Evolutionary conservation across 2,797 vertebrate genomes (phyloP), one percentile per base, ranked within the genome.

Genomic region (Chelmon rostratus): DNA sequence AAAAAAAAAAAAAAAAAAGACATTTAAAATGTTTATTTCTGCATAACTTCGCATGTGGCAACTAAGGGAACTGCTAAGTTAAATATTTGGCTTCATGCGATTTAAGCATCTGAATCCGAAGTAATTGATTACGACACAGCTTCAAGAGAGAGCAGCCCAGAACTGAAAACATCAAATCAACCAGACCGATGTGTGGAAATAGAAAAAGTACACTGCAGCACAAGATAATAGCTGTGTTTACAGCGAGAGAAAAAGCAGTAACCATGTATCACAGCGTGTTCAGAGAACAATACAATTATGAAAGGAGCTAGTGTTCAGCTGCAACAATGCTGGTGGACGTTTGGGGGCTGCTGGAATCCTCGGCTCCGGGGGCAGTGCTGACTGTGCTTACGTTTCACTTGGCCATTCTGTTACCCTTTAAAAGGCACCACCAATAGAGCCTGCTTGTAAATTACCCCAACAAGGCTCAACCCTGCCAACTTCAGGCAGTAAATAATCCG

Each of bases 381-480:
- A 92, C 85, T 90, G 73, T 44, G 90, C 88, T 94, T 85, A 73
- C 83, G 79, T 93, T 93, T 91, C 81, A 89, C 87, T 94, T 94
- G 93, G 92, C 93, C 92, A 91, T 87, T 86, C 86, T 78, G 87
- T 85, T 93, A 86, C 91, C 89, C 89, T 93, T 94, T 93, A 93
- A 95, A 92, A 93, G 85, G 91, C 90, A 93, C 90, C 90, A 91
- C 92, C 89, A 90, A 93, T 92, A 92, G 85, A 90, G 89, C 68
- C 69, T 71, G 88, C 89, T 94, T 93, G 86, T 95, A 94, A 94
- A 95, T 95, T 92, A 94, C 89, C 84, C 77, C 91, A 92, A 91
- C 42, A 79, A 93, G 88, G 84, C 89, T 88, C 76, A 91, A 90
- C 89, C 78, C 91, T 93, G 93, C 94, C 94, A 95, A 93, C 90